Evolutionary conservation across 37 sponge, comb jelly and placozoan genomes (phyloP).

Genomic region (Lycopodina hypogea): DNA sequence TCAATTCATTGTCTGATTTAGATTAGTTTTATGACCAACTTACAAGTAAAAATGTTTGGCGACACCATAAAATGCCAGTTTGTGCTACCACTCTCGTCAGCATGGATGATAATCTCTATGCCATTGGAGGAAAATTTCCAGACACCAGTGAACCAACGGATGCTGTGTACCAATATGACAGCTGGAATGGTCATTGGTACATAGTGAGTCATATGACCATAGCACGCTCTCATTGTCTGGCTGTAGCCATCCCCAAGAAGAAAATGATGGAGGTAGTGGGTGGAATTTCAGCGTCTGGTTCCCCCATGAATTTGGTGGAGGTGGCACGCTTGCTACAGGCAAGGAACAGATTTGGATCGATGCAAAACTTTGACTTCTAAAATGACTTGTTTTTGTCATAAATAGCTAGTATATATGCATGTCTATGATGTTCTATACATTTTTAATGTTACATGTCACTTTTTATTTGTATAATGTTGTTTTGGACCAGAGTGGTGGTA

Average conservation of each 20-base stretch:
- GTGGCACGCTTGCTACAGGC: not conserved
- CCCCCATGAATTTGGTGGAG: not conserved
- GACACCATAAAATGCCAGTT: not conserved
- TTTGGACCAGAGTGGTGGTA: too few species aligned
- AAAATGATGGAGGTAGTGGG: not conserved
- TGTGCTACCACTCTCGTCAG: not conserved
- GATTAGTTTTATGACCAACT: too few species aligned
- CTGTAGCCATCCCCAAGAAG: not conserved
- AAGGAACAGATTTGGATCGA: too few species aligned
- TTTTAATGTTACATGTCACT: too few species aligned
- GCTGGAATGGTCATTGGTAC: not conserved
- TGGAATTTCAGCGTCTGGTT: not conserved
- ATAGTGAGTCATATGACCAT: not conserved
- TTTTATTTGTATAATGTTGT: too few species aligned
- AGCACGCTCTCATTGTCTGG: not conserved
- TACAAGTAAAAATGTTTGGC: too few species aligned
- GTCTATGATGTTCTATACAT: too few species aligned
- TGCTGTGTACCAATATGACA: not conserved
- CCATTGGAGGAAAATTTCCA: constrained; percentile 5
- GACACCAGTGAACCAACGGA: not conserved
- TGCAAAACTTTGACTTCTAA: too few species aligned
- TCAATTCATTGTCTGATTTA: too few species aligned
- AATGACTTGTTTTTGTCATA: too few species aligned
- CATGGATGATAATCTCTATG: not conserved
- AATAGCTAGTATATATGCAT: too few species aligned